Conservation (phyloP, 1,140 invertebrate genomes). For the Drosophila paulistorum region DNA sequence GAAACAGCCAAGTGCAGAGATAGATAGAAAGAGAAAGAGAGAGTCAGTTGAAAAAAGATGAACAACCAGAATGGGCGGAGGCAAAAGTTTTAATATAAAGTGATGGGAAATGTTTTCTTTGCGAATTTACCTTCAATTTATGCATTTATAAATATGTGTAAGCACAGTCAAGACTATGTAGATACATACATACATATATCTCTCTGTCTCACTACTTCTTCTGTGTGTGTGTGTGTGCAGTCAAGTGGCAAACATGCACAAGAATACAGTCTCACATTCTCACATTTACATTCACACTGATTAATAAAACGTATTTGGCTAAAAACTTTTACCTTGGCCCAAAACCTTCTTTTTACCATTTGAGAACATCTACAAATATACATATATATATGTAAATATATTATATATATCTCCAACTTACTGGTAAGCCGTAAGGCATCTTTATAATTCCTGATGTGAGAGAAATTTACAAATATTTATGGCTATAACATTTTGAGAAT, state of each 20-base stretch:
- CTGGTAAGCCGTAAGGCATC: not conserved
- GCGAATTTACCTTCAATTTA: constrained; percentile 81
- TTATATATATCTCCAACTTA: constrained; percentile 9
- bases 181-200: not conserved
- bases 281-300: constrained; percentile 55
- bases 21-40: not conserved
- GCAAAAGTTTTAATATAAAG: constrained; percentile 74
- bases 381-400: not conserved
- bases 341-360: constrained; percentile 24
- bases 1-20: constrained; percentile 11
- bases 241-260: constrained; percentile 67
- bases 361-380: not conserved
- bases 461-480: constrained; percentile 19
- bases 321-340: constrained; percentile 67
- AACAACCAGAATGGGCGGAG: not conserved
- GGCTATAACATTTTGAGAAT: not conserved
- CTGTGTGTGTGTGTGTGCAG: constrained; percentile 53
- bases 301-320: constrained; percentile 78
- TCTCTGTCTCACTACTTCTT: not conserved
- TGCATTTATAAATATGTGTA: constrained; percentile 82
- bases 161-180: constrained; percentile 61
- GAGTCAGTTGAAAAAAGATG: constrained; percentile 22
- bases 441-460: constrained; percentile 3
- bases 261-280: constrained; percentile 28
- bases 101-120: constrained; percentile 81